phyloP scores from a whole-genome alignment of 2,888 invertebrate genomes.

The Osmoderma eremita region DNA sequence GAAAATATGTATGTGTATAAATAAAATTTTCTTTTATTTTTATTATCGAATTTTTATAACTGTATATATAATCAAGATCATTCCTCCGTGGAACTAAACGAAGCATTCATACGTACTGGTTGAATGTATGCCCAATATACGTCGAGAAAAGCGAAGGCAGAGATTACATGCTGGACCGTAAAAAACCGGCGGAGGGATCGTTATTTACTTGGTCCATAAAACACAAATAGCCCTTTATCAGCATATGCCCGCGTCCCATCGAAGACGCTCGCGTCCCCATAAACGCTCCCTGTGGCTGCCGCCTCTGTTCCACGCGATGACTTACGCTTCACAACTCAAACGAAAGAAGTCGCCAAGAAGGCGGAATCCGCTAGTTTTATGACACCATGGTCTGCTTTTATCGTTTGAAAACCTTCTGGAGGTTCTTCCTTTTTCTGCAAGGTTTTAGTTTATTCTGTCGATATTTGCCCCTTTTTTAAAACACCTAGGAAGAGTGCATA shows the following conservation, averaged over 20 bases:
- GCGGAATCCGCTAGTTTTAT: slow-evolving; percentile 51
- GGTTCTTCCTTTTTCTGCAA: slow-evolving; percentile 47
- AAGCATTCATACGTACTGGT: slow-evolving; percentile 11
- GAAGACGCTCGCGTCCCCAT: slow-evolving; percentile 39
- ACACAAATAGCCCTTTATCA: slow-evolving; percentile 55
- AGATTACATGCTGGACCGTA: slow-evolving; percentile 28
- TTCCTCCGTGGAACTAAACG: background rate
- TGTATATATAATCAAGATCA: slow-evolving; percentile 28
- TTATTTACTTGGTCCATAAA: slow-evolving; percentile 58
- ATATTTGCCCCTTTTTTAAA: background rate
- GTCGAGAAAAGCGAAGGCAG: slow-evolving; percentile 17
- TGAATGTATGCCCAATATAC: background rate
- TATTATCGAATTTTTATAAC: slow-evolving; percentile 21
- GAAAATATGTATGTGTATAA: too few relatives aligned
- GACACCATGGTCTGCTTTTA: slow-evolving; percentile 50
- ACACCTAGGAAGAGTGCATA: background rate
- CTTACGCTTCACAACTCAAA: slow-evolving; percentile 54
- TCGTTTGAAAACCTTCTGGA: slow-evolving; percentile 46
- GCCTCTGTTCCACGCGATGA: slow-evolving; percentile 49
- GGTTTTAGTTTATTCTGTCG: background rate
- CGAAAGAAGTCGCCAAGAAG: slow-evolving; percentile 51
- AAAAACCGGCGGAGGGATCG: slow-evolving; percentile 48
- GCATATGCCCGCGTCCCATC: slow-evolving; percentile 55
- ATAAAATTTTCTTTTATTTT: slow-evolving; percentile 27
- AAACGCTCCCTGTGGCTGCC: slow-evolving; percentile 18